These are phyloP conservation scores for Rhynchonema sp. DNA, from an alignment of 2,888 invertebrate genomes.

Conservation along the genomic window DNA sequence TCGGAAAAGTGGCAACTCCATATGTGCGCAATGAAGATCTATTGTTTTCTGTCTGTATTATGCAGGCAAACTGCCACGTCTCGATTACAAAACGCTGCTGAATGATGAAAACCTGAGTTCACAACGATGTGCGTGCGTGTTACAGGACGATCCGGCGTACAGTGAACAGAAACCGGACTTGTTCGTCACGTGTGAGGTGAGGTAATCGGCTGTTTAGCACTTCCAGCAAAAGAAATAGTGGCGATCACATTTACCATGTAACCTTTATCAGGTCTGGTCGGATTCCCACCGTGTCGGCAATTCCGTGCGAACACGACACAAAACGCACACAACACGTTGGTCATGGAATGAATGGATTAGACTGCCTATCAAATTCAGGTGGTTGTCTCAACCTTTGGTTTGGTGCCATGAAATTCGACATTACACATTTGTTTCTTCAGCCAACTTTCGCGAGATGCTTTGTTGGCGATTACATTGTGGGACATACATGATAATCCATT, in stretches of 20 bases:
- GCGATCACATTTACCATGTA: constrained; percentile 16
- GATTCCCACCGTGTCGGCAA: constrained; percentile 60
- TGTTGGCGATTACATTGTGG: constrained; percentile 65
- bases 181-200: constrained; percentile 59
- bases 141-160: background rate
- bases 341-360: constrained; percentile 94
- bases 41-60: too few relatives aligned
- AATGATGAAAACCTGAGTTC: constrained; percentile 45
- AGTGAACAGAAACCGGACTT: constrained; percentile 39
- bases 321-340: constrained; percentile 71
- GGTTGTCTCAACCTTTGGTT: too few relatives aligned
- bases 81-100: background rate
- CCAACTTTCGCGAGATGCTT: constrained; percentile 68
- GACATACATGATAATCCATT: constrained; percentile 66
- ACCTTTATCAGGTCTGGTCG: constrained; percentile 40
- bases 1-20: too few relatives aligned
- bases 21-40: too few relatives aligned
- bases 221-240: background rate
- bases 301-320: constrained; percentile 71
- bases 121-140: constrained; percentile 6
- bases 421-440: constrained; percentile 75
- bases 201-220: too few relatives aligned
- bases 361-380: too few relatives aligned
- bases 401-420: too few relatives aligned
- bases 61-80: constrained; percentile 41